phyloP scores from a whole-genome alignment of 2,888 invertebrate species.

The Campopleginae sp. region DNA sequence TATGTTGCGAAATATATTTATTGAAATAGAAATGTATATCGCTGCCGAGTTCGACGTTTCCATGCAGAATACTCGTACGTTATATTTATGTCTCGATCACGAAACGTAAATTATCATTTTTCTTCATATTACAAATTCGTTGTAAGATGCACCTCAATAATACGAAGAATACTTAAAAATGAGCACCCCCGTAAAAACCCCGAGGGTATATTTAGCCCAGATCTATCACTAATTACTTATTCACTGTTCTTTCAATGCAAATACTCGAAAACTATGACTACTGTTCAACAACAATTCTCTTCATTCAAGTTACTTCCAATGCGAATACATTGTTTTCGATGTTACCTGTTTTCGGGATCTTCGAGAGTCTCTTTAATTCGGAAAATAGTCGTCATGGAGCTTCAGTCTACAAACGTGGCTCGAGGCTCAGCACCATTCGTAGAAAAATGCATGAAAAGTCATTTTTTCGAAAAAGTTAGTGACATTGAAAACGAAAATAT shows the following conservation, averaged over 20 bases:
- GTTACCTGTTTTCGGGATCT: background rate
- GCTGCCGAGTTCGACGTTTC: background rate
- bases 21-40: background rate
- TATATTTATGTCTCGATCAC: background rate
- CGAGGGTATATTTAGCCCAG: background rate
- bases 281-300: background rate
- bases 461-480: background rate
- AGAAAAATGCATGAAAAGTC: background rate
- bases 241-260: background rate
- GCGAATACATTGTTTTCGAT: background rate
- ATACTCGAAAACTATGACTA: conserved; percentile 8
- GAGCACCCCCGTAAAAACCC: background rate
- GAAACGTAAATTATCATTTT: conserved; percentile 1
- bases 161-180: background rate
- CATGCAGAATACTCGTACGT: conserved; percentile 28
- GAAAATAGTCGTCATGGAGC: background rate
- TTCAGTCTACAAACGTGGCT: background rate
- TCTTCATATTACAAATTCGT: background rate
- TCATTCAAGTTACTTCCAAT: background rate
- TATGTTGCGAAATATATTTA: background rate
- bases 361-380: background rate
- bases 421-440: background rate
- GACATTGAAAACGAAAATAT: background rate
- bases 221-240: conserved; percentile 3
- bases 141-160: background rate